These are phyloP conservation scores for Coenonympha glycerion DNA, from an alignment of 2,888 invertebrate species.

Conservation along the genomic window DNA sequence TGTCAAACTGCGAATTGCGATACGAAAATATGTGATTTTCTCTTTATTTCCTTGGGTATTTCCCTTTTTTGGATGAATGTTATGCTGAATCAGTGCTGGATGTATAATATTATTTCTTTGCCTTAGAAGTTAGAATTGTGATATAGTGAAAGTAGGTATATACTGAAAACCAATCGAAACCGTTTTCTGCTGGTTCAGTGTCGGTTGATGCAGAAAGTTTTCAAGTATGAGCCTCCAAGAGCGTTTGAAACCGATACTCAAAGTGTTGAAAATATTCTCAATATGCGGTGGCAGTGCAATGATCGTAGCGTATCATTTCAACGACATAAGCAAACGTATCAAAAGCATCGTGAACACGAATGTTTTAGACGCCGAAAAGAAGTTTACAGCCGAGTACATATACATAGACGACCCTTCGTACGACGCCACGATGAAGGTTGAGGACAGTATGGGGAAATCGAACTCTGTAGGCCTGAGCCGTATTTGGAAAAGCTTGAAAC, in stretches of 20 bases:
- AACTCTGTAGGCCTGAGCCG: slow-evolving; percentile 51
- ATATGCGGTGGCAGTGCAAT: slow-evolving; percentile 43
- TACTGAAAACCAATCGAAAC: no score
- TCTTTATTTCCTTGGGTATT: no score
- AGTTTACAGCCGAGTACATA: slow-evolving; percentile 59
- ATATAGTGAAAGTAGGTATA: no score
- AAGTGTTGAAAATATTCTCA: slow-evolving; percentile 45
- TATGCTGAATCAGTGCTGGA: no score
- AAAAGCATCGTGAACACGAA: slow-evolving; percentile 53
- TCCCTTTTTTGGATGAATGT: no score
- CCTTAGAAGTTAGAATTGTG: no score
- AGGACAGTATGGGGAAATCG: slow-evolving; percentile 42
- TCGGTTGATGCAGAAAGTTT: not conserved
- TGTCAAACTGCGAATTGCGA: no score
- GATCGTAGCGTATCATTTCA: slow-evolving; percentile 49
- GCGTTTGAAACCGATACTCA: slow-evolving; percentile 44
- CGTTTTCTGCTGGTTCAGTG: no score
- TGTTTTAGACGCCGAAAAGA: slow-evolving; percentile 62
- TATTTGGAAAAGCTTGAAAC: slow-evolving; percentile 79
- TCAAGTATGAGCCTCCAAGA: slow-evolving; percentile 48
- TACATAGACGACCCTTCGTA: slow-evolving; percentile 68
- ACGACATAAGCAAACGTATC: slow-evolving; percentile 44
- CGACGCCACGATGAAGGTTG: slow-evolving; percentile 41
- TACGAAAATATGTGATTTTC: no score
- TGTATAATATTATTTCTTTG: no score